These are phyloP conservation scores for Hormiphora californensis DNA, from an alignment of 37 sponge, comb jelly and placozoan genomes.

Conservation along the genomic window DNA sequence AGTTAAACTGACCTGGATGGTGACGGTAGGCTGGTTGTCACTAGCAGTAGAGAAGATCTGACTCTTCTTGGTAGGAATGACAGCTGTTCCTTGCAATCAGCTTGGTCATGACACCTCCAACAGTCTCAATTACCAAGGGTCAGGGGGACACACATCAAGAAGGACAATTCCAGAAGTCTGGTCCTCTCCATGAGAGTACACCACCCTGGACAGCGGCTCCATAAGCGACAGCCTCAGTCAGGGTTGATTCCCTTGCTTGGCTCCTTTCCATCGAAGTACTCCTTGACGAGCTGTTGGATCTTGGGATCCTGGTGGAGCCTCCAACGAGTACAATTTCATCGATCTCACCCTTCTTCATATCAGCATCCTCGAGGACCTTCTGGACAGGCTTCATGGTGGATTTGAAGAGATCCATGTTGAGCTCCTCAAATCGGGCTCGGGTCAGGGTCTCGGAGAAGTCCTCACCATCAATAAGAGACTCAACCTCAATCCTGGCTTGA, in stretches of 20 bases:
- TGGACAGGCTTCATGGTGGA: conserved; percentile 94
- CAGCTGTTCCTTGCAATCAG: conserved; percentile 89
- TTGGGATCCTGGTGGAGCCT: conserved; percentile 97
- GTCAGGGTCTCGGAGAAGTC: conserved; percentile 99
- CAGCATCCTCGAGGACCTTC: conserved; percentile 87
- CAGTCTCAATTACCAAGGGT: conserved; percentile 98
- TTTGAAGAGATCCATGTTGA: conserved; percentile 82
- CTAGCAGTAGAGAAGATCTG: conserved; percentile 97
- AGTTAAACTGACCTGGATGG: conserved; percentile 69
- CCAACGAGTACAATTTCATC: conserved; percentile 97
- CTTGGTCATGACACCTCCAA: conserved; percentile 99
- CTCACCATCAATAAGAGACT: conserved; percentile 93
- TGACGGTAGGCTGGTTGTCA: conserved; percentile 97
- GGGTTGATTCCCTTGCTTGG: conserved; percentile 81
- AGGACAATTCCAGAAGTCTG: conserved; percentile 73
- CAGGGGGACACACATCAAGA: conserved; percentile 93
- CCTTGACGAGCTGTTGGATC: conserved; percentile 95
- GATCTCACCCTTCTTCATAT: conserved; percentile 76
- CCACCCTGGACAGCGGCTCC: conserved; percentile 99
- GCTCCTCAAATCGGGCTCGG: conserved; percentile 94
- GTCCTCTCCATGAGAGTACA: conserved; percentile 84
- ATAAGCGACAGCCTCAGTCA: conserved; percentile 98
- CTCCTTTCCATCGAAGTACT: conserved; percentile 84
- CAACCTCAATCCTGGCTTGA: conserved; percentile 88
- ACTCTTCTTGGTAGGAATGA: conserved; percentile 98